A percentile compares a stretch with the other conserved stretches of the same genome.
Evolutionary conservation across 2,888 invertebrate species (phyloP).

Genomic region (Amphipyra tragopoginis): DNA sequence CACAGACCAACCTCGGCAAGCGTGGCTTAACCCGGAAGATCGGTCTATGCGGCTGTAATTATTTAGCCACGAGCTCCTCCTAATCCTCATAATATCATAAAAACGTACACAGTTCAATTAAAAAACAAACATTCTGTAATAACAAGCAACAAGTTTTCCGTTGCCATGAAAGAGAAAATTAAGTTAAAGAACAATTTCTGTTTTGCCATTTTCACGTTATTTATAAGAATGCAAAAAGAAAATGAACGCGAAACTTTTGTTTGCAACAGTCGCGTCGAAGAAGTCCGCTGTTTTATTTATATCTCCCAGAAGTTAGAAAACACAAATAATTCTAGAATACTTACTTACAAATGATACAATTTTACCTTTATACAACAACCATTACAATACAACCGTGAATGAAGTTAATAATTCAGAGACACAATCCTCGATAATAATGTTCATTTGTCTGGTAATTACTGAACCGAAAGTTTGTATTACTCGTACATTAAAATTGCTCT

Average conservation of each 20-base stretch:
- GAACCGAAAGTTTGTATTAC: conserved; percentile 32
- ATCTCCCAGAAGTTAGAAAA: neutral
- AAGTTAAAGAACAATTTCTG: conserved; percentile 18
- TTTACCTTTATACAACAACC: conserved; percentile 13
- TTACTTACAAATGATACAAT: neutral
- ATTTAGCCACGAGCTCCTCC: too few relatives aligned
- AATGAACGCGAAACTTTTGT: conserved; percentile 21
- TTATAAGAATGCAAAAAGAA: conserved; percentile 16
- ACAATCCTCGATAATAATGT: conserved; percentile 34
- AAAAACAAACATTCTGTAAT: too few relatives aligned
- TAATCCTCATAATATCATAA: too few relatives aligned
- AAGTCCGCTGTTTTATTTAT: conserved; percentile 22
- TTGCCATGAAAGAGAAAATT: conserved; percentile 12
- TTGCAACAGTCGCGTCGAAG: conserved; percentile 2
- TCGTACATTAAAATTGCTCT: conserved; percentile 24
- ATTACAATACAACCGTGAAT: conserved; percentile 25
- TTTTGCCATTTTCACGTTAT: conserved; percentile 7
- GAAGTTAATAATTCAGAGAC: conserved; percentile 42
- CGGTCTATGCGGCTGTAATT: too few relatives aligned
- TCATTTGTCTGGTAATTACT: conserved; percentile 43
- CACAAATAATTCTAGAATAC: neutral
- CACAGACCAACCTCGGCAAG: too few relatives aligned
- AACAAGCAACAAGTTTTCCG: conserved; percentile 14
- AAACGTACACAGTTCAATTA: too few relatives aligned
- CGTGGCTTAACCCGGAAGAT: too few relatives aligned